These are phyloP conservation scores for Actinostola sp. DNA, from an alignment of 92 coral and sea anemone genomes.

Conservation along the genomic window DNA sequence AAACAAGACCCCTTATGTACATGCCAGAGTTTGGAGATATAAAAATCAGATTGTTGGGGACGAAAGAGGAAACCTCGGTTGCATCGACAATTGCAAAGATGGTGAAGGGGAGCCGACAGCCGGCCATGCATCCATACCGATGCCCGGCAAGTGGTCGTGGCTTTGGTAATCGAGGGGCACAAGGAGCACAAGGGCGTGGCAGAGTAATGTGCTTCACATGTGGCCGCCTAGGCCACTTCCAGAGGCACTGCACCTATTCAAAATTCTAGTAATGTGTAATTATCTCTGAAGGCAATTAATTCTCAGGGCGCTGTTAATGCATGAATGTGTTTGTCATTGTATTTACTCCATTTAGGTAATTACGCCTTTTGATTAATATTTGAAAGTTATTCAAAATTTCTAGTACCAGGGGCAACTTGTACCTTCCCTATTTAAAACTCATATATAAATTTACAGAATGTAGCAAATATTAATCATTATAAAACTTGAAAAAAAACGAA, in stretches of 20 bases:
- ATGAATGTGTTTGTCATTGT: too few relatives aligned
- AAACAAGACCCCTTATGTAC: slow-evolving; percentile 38
- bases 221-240: slow-evolving; percentile 41
- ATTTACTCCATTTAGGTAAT: too few relatives aligned
- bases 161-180: too few relatives aligned
- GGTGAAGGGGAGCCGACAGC: slow-evolving; percentile 4
- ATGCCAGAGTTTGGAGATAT: slow-evolving; percentile 46
- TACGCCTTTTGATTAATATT: too few relatives aligned
- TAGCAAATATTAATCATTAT: neutral
- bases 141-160: slow-evolving; percentile 32
- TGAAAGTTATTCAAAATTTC: too few relatives aligned
- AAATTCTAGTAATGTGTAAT: neutral
- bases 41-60: slow-evolving; percentile 27
- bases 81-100: slow-evolving; percentile 34
- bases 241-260: slow-evolving; percentile 25
- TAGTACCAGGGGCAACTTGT: too few relatives aligned
- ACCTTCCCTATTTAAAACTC: neutral
- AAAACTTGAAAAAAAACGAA: neutral
- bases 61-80: slow-evolving; percentile 28
- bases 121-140: slow-evolving; percentile 22
- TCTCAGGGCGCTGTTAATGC: too few relatives aligned
- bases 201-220: slow-evolving; percentile 25
- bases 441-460: neutral
- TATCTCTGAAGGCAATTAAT: too few relatives aligned
- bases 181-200: slow-evolving; percentile 20